phyloP scores from a whole-genome alignment of 2,888 invertebrate species.

The Chirona hameri region DNA sequence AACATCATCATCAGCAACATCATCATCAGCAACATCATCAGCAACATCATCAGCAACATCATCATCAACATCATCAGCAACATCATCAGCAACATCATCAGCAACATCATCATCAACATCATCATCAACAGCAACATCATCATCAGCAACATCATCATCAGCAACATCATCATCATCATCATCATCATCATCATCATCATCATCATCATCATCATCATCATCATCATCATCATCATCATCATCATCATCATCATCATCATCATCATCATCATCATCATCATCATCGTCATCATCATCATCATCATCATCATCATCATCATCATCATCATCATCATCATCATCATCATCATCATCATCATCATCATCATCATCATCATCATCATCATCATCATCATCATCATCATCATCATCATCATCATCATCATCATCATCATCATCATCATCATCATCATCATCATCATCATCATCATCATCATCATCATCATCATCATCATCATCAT shows the following conservation, averaged over 20 bases:
- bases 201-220: constrained; percentile 22
- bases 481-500: constrained; percentile 29
- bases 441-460: constrained; percentile 31
- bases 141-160: too few species aligned
- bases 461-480: constrained; percentile 30
- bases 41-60: too few species aligned
- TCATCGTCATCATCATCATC: constrained; percentile 22
- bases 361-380: constrained; percentile 30
- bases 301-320: constrained; percentile 22
- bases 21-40: too few species aligned
- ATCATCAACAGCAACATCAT: too few species aligned
- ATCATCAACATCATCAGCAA: too few species aligned
- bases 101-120: too few species aligned
- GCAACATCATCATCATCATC: too few species aligned
- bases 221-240: constrained; percentile 22
- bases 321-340: constrained; percentile 26
- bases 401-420: constrained; percentile 31
- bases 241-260: constrained; percentile 22
- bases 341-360: constrained; percentile 29
- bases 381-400: constrained; percentile 28
- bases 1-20: too few species aligned
- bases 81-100: too few species aligned
- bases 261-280: constrained; percentile 22
- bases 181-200: constrained; percentile 22
- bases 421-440: constrained; percentile 30